Conservation (phyloP, 2,113 vertebrate species). For the Ciconia stormi region DNA sequence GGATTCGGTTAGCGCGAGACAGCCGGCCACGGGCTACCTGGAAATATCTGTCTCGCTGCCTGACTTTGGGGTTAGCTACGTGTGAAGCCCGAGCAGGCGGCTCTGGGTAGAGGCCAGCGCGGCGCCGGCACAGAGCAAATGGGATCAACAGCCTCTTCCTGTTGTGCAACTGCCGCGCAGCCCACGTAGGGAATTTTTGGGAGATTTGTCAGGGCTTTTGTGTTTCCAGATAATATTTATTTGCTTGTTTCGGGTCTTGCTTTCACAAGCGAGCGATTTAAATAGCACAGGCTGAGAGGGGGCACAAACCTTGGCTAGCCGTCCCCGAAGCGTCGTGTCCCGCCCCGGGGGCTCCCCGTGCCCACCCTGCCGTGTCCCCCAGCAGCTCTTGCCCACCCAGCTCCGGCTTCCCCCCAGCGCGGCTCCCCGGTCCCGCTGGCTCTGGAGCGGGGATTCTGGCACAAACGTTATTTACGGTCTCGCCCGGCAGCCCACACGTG, state of each 20-base stretch:
- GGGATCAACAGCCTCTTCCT: conserved; percentile 42
- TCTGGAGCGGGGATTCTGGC: not conserved
- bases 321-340: not conserved
- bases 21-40: not conserved
- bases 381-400: not conserved
- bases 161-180: not conserved
- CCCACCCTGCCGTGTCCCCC: not conserved
- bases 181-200: conserved; percentile 5
- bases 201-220: conserved; percentile 30
- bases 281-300: not conserved
- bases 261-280: not conserved
- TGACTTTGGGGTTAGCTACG: not conserved
- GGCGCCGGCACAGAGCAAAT: not conserved
- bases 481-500: accelerated
- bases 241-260: not conserved
- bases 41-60: not conserved
- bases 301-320: not conserved
- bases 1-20: not conserved
- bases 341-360: accelerated
- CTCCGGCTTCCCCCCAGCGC: accelerated
- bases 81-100: accelerated
- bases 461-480: not conserved
- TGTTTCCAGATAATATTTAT: conserved; percentile 42
- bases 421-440: accelerated
- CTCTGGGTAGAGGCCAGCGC: not conserved